These are phyloP conservation scores for Etia nguti DNA, from an alignment of 2,113 vertebrate genomes.

Conservation along the genomic window DNA sequence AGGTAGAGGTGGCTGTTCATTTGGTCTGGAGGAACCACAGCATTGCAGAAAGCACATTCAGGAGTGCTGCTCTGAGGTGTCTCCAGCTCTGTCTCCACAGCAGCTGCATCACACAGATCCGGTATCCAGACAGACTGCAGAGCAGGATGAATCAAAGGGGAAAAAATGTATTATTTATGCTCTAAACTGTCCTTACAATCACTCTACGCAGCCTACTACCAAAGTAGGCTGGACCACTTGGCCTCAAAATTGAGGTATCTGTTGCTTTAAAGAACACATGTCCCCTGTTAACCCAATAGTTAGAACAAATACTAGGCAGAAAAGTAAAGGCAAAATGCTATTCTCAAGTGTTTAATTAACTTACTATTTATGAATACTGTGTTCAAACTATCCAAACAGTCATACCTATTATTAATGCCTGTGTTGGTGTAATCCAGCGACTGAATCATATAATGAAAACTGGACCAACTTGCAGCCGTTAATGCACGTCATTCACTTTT, in stretches of 20 bases:
- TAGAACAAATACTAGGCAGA: neutral
- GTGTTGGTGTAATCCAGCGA: neutral
- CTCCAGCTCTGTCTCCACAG: conserved; percentile 72
- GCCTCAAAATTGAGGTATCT: conserved; percentile 2
- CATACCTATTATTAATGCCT: neutral
- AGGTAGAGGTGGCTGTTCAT: conserved; percentile 95
- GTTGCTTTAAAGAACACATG: neutral
- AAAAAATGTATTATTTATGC: conserved; percentile 30
- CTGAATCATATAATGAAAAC: neutral
- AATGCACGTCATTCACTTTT: conserved; percentile 26
- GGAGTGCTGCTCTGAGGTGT: conserved; percentile 69
- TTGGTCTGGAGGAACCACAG: conserved; percentile 84
- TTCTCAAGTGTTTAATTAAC: conserved; percentile 22
- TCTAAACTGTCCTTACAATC: conserved; percentile 8
- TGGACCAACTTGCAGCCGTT: neutral
- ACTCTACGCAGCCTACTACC: neutral
- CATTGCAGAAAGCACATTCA: conserved; percentile 92
- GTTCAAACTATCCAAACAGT: neutral
- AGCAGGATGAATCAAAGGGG: conserved; percentile 36
- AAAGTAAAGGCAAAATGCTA: neutral
- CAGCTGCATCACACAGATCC: conserved; percentile 70
- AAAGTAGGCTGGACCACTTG: neutral
- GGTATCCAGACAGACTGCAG: conserved; percentile 88
- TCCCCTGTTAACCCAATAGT: neutral
- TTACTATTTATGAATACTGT: conserved; percentile 3